Percentiles rank a stretch among this genome's conserved stretches.
Evolutionary conservation across 2,888 invertebrate species (phyloP).

Genomic region (Myathropa florea): DNA sequence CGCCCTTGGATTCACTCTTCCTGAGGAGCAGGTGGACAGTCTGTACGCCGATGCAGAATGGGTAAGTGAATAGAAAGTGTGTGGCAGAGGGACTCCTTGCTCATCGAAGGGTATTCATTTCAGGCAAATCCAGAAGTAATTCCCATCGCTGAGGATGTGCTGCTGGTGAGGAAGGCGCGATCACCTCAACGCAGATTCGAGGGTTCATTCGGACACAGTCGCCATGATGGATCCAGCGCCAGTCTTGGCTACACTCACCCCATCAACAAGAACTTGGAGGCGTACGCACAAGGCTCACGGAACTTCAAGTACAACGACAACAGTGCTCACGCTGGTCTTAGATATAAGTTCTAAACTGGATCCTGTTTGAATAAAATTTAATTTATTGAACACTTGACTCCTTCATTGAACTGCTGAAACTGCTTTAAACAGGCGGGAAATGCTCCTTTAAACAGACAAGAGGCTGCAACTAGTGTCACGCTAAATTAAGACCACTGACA

Average conservation of each 20-base stretch:
- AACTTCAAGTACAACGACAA: slow-evolving; percentile 41
- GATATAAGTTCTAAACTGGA: slow-evolving; percentile 10
- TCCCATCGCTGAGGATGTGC: not conserved
- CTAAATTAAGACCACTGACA: too few relatives aligned
- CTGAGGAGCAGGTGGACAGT: not conserved
- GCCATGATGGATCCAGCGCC: not conserved
- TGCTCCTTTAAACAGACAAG: too few relatives aligned
- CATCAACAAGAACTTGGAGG: slow-evolving; percentile 9
- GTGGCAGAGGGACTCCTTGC: too few relatives aligned
- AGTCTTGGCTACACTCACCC: slow-evolving; percentile 31
- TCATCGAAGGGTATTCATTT: too few relatives aligned
- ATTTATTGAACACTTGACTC: not conserved
- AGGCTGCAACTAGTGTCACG: too few relatives aligned
- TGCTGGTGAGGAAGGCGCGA: not conserved
- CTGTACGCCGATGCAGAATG: not conserved
- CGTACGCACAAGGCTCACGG: slow-evolving; percentile 7
- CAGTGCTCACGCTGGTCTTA: slow-evolving; percentile 33
- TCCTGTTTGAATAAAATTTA: not conserved
- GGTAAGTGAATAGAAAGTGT: not conserved
- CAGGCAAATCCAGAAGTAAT: too few relatives aligned
- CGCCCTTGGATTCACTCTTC: slow-evolving; percentile 20
- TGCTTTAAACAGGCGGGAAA: too few relatives aligned
- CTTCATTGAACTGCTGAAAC: too few relatives aligned
- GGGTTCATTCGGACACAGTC: not conserved
- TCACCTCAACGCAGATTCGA: not conserved